Percentiles rank a stretch among this genome's conserved stretches.
phyloP scores from a whole-genome alignment of 64 coral and sea anemone genomes.

The Orbicella faveolata region DNA sequence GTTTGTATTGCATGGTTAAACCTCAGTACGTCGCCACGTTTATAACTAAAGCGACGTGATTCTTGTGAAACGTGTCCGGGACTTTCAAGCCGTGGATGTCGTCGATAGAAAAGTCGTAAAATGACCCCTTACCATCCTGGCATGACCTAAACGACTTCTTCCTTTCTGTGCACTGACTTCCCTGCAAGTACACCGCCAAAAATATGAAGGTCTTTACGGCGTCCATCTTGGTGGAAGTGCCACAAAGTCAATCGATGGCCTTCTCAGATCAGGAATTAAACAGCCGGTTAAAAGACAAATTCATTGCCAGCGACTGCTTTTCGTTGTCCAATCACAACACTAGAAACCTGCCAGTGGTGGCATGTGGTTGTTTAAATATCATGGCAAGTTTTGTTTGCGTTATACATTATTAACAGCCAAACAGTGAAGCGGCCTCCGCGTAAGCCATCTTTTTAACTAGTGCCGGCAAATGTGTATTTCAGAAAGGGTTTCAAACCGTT shows the following conservation, averaged over 20 bases:
- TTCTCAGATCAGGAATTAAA: not conserved
- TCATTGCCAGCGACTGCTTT: not conserved
- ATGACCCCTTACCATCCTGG: not conserved
- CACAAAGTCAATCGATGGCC: not conserved
- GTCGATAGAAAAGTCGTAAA: slow-evolving; percentile 19
- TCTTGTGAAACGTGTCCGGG: slow-evolving; percentile 14
- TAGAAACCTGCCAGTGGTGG: not conserved
- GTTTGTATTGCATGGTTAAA: slow-evolving; percentile 56
- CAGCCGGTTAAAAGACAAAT: not conserved
- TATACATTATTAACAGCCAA: slow-evolving; percentile 7
- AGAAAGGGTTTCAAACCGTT: not conserved
- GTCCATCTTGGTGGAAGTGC: not conserved
- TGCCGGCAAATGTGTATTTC: not conserved
- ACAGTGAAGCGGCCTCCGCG: not conserved
- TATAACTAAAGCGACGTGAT: slow-evolving; percentile 36
- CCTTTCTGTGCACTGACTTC: not conserved
- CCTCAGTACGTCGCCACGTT: slow-evolving; percentile 73
- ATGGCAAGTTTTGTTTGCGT: not conserved
- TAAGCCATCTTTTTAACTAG: not conserved
- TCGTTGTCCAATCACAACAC: not conserved
- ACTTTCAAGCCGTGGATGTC: slow-evolving; percentile 18
- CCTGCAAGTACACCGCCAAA: slow-evolving; percentile 1
- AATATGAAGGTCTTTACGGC: not conserved
- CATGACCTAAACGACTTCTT: slow-evolving; percentile 28
- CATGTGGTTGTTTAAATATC: slow-evolving; percentile 1